These are phyloP conservation scores for Diarsia dahlii DNA, from an alignment of 2,888 invertebrate species.

Conservation along the genomic window DNA sequence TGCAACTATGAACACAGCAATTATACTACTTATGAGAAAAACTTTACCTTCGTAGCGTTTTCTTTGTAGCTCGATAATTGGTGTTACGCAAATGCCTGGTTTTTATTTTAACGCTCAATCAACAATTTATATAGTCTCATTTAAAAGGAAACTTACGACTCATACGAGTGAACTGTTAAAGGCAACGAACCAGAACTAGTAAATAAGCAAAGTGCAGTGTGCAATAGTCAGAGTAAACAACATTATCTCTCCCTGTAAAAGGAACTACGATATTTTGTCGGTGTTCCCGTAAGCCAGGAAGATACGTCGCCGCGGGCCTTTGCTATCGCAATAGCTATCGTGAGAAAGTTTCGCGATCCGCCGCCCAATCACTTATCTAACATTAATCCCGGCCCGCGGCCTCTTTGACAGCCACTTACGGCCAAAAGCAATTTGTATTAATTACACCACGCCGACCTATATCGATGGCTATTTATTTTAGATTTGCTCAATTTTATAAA, in stretches of 20 bases:
- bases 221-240: slow-evolving; percentile 60
- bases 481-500: slow-evolving; percentile 61
- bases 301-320: slow-evolving; percentile 66
- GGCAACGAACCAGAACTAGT: slow-evolving; percentile 26
- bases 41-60: not conserved
- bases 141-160: slow-evolving; percentile 7
- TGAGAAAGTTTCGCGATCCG: slow-evolving; percentile 86
- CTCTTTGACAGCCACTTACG: slow-evolving; percentile 83
- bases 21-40: slow-evolving; percentile 35
- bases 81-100: slow-evolving; percentile 12
- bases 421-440: slow-evolving; percentile 84
- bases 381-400: slow-evolving; percentile 81
- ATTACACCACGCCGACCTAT: slow-evolving; percentile 80
- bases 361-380: slow-evolving; percentile 82
- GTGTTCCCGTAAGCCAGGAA: slow-evolving; percentile 68
- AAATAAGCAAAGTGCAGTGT: slow-evolving; percentile 42
- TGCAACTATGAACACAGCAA: slow-evolving; percentile 29
- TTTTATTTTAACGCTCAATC: slow-evolving; percentile 13
- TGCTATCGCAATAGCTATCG: slow-evolving; percentile 78
- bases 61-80: slow-evolving; percentile 3
- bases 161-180: not conserved
- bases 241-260: slow-evolving; percentile 67
- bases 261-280: slow-evolving; percentile 72
- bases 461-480: slow-evolving; percentile 72
- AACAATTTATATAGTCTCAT: slow-evolving; percentile 15